phyloP scores from a whole-genome alignment of 2,888 invertebrate genomes.

The Dolomedes plantarius region DNA sequence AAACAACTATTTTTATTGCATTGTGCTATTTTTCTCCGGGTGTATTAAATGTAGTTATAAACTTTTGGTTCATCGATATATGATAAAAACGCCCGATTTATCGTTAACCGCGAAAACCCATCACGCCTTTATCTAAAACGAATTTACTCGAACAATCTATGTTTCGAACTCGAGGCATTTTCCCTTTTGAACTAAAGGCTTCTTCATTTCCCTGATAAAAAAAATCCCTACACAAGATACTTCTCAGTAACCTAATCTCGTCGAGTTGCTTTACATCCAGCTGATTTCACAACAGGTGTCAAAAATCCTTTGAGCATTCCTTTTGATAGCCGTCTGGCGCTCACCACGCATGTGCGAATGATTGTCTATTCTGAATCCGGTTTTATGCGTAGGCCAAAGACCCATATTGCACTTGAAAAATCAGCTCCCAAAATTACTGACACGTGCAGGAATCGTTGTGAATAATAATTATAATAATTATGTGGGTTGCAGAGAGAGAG shows the following conservation, averaged over 20 bases:
- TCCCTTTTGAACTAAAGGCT: neutral
- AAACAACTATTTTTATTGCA: too few species aligned
- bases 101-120: too few species aligned
- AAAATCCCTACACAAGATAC: too few species aligned
- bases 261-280: neutral
- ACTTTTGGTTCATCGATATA: too few species aligned
- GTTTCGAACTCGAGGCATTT: too few species aligned
- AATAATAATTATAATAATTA: slow-evolving; percentile 47
- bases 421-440: slow-evolving; percentile 31
- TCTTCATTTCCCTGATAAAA: neutral
- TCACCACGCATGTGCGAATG: neutral
- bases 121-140: too few species aligned
- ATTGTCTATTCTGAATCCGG: slow-evolving; percentile 31
- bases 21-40: too few species aligned
- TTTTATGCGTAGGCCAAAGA: slow-evolving; percentile 49
- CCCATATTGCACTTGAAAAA: slow-evolving; percentile 51
- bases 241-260: neutral
- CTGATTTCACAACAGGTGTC: slow-evolving; percentile 15
- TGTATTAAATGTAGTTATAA: too few species aligned
- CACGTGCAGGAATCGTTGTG: slow-evolving; percentile 25
- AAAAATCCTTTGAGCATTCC: slow-evolving; percentile 11
- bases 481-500: slow-evolving; percentile 22
- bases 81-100: too few species aligned
- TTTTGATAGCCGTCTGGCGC: neutral
- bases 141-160: too few species aligned